Evolutionary conservation across 2,797 vertebrate species (phyloP).

Genomic region (Sebastes nivosus): DNA sequence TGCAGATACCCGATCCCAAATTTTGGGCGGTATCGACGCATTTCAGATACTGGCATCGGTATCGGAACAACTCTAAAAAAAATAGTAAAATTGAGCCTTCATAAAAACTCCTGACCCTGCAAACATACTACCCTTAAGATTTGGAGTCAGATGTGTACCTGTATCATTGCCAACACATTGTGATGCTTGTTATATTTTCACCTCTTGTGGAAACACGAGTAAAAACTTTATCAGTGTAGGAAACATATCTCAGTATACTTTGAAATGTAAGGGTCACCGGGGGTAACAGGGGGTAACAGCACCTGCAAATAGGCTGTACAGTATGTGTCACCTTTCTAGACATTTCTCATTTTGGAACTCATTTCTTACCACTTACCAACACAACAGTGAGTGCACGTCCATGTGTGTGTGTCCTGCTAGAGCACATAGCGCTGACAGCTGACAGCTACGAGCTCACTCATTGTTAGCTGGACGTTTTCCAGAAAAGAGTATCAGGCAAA

Average conservation of each 20-base stretch:
- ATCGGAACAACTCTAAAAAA: neutral
- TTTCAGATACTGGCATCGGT: too few relatives aligned
- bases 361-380: neutral
- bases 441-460: slow-evolving; percentile 8
- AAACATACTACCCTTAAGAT: neutral
- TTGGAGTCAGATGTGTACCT: neutral
- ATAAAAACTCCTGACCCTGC: neutral
- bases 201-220: neutral
- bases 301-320: slow-evolving; percentile 1
- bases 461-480: slow-evolving; percentile 37
- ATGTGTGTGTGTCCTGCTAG: slow-evolving; percentile 7
- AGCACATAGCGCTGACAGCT: slow-evolving; percentile 21
- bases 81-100: neutral
- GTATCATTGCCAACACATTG: neutral
- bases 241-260: neutral
- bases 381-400: neutral
- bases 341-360: neutral
- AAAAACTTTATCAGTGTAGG: neutral
- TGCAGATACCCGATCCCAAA: too few relatives aligned
- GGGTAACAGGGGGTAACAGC: neutral
- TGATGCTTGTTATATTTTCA: neutral
- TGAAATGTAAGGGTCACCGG: neutral
- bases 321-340: neutral
- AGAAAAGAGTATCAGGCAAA: slow-evolving; percentile 19
- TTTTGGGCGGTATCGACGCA: too few relatives aligned